Conservation (phyloP, 2,888 invertebrate species). For the Itoplectis maculator region DNA sequence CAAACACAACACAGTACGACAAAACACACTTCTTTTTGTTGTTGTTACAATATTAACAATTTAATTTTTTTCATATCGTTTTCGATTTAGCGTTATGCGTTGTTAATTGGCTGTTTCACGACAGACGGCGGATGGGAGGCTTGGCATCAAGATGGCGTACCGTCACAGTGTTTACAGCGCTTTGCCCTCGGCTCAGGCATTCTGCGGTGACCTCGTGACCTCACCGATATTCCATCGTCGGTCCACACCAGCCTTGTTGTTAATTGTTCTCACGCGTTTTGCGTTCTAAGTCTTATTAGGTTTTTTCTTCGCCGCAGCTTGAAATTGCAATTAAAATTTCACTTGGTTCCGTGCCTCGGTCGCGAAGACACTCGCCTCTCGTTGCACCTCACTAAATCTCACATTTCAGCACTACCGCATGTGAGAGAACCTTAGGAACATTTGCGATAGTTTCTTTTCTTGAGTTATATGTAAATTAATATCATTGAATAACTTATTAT, state of each 20-base stretch:
- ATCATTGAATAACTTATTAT: constrained; percentile 35
- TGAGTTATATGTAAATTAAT: constrained; percentile 6
- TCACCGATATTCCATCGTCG: constrained; percentile 84
- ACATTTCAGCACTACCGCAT: constrained; percentile 22
- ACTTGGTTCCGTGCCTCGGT: background rate
- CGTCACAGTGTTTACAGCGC: constrained; percentile 97
- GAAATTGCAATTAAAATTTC: constrained; percentile 6
- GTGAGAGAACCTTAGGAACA: constrained; percentile 41
- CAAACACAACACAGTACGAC: constrained; percentile 52
- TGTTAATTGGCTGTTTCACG: constrained; percentile 38
- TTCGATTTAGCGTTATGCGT: background rate
- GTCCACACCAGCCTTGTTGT: constrained; percentile 65
- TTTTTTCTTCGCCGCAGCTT: constrained; percentile 23
- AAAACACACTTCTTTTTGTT: constrained; percentile 48
- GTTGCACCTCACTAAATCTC: constrained; percentile 14
- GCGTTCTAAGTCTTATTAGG: constrained; percentile 45
- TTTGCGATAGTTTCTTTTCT: constrained; percentile 15
- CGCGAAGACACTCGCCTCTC: constrained; percentile 17
- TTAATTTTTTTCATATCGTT: constrained; percentile 39
- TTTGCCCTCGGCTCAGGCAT: constrained; percentile 93
- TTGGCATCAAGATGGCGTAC: constrained; percentile 85
- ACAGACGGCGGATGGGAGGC: constrained; percentile 14
- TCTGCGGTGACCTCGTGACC: constrained; percentile 84
- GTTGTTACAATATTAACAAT: constrained; percentile 43
- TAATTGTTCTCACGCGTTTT: constrained; percentile 70